phyloP scores from a whole-genome alignment of 2,888 invertebrate genomes.

The Bugulina stolonifera region DNA sequence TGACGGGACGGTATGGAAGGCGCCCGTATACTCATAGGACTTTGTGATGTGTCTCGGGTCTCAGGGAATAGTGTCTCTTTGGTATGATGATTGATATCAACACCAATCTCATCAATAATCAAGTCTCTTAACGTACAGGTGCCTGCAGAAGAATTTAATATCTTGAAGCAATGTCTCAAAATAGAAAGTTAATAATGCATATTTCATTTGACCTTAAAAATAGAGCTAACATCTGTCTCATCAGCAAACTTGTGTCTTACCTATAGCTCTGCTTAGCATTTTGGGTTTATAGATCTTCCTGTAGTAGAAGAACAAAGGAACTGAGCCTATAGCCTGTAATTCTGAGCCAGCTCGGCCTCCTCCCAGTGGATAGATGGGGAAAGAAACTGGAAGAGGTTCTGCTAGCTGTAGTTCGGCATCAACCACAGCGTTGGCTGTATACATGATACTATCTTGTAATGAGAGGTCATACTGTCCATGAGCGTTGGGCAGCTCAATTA shows the following conservation, averaged over 20 bases:
- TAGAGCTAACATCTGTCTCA: too few relatives aligned
- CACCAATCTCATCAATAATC: constrained; percentile 14
- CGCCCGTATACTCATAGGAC: constrained; percentile 18
- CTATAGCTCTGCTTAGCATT: constrained; percentile 39
- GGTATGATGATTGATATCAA: constrained; percentile 1
- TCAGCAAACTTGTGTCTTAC: too few relatives aligned
- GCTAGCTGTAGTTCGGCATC: constrained; percentile 23
- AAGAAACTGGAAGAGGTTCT: constrained; percentile 21
- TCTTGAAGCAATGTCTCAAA: too few relatives aligned
- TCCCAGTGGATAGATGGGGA: constrained; percentile 31
- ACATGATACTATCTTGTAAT: constrained; percentile 17
- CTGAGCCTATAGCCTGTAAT: constrained; percentile 41
- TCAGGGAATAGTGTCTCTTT: constrained; percentile 15
- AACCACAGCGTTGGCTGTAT: background rate
- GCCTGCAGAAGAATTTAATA: constrained; percentile 8
- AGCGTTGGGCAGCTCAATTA: background rate
- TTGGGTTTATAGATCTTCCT: constrained; percentile 37
- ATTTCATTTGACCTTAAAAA: too few relatives aligned
- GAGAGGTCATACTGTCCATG: constrained; percentile 12
- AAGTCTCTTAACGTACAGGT: background rate
- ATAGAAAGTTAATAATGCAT: too few relatives aligned
- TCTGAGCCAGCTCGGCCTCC: constrained; percentile 35
- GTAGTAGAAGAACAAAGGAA: constrained; percentile 46
- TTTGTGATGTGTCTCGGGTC: background rate
- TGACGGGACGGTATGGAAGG: constrained; percentile 15